Base-by-base conservation (phyloP, 53 echinoderm and acorn worm genomes). In the Echinarachnius parma region DNA sequence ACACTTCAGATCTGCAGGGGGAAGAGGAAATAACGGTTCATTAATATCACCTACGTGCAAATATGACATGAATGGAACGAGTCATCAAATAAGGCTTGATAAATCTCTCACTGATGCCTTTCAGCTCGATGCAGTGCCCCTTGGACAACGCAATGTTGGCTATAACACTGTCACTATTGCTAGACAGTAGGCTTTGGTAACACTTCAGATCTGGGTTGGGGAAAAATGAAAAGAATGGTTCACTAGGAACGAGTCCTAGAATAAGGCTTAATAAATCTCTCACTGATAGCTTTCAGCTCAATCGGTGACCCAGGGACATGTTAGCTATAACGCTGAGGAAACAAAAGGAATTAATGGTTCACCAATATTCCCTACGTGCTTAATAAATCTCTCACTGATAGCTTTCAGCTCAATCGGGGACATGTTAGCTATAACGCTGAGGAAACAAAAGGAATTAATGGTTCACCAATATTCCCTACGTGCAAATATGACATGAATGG, bases 81-180 rank as follows among this genome's bases (percentile, higher is more conserved):
- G n/a, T 78, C 46, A 91, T 57, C 45, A 96, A 66, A 50, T 85
- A 88, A 0, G 80, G 79, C n/a, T 65, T 62, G 16, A 70, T 62
- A 15, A 93, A 54, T 32, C 59, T 54, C 11, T 42, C 48, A 5
- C 80, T 50, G 2, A 81, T 62, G 30, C 85, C 82, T 3, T 76
- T 39, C 0, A 88, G 75, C 53, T 80, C 65, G 2, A 77, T 54
- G 46, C 98, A 95, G 60, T 96, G 88, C 4, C 88, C 72, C 4
- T 91, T 52, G 44, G 85, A 79, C 28, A 91, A 68, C 14, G 98
- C 91, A 20, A 82, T 53, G 53, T 96, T 91, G 59, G 91, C 98
- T 25, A 96, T 61, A 16, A 78, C 66, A 1, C 76, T 76, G 28
- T 78, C 70, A 55, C 68, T 79, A 18, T 9, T 10, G 11, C 30